phyloP scores from a whole-genome alignment of 2,113 vertebrate species.

The Syngnathus typhle region DNA sequence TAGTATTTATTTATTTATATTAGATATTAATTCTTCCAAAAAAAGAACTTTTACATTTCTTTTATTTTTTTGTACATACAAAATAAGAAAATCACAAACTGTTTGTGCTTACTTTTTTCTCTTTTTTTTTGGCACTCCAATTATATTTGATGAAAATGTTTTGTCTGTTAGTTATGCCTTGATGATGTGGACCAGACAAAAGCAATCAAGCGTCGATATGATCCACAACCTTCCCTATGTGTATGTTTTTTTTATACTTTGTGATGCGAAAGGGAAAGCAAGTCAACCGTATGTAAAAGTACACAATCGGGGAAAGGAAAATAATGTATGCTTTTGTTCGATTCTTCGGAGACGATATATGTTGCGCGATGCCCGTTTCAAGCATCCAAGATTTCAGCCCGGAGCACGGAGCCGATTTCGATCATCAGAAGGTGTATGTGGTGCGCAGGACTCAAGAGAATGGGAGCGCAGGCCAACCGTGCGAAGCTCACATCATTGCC shows the following conservation, averaged over 20 bases:
- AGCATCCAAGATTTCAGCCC: constrained; percentile 87
- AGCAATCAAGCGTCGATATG: constrained; percentile 79
- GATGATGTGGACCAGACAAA: constrained; percentile 69
- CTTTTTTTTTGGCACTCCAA: neutral
- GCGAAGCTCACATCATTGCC: constrained; percentile 92
- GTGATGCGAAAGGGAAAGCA: constrained; percentile 54
- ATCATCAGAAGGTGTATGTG: constrained; percentile 94
- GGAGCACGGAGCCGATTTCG: constrained; percentile 86
- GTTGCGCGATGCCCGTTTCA: constrained; percentile 85
- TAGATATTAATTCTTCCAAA: too few relatives aligned
- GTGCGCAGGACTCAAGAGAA: constrained; percentile 80
- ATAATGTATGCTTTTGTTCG: constrained; percentile 95
- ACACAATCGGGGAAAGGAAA: constrained; percentile 69
- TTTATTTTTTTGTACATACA: too few relatives aligned
- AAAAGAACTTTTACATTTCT: too few relatives aligned
- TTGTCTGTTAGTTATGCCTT: constrained; percentile 60
- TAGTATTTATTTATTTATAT: too few relatives aligned
- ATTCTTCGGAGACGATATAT: constrained; percentile 94
- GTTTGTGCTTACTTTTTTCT: neutral
- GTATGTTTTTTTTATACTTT: constrained; percentile 75
- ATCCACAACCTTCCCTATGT: constrained; percentile 61
- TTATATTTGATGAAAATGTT: constrained; percentile 8
- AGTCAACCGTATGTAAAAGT: constrained; percentile 72
- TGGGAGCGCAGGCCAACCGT: constrained; percentile 79
- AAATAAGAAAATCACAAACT: too few relatives aligned